Base-by-base conservation (phyloP, 2,113 vertebrate genomes). In the Stegostoma tigrinum region DNA sequence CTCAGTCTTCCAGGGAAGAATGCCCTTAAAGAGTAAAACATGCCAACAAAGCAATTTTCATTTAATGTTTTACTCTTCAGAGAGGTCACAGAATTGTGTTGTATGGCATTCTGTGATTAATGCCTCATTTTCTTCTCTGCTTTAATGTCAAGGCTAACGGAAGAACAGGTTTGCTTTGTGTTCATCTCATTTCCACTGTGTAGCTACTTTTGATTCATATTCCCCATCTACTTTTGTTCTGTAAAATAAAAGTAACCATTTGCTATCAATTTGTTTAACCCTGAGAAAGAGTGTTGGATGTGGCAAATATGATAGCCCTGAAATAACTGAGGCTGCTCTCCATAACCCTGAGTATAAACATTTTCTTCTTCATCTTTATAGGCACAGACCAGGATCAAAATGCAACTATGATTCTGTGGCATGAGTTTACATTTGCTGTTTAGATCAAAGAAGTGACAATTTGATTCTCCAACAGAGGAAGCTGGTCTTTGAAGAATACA, bases 91-190 rank as follows among this genome's bases (percentile, higher is more conserved):
- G 67, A 95, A 68, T 75, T 70, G 45, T 45, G 66, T 45, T 34
- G 48, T 3, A 12, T 52, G 10, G 45, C 70, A 48, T 95, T 95
- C 42, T 95, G 94, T 95, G 94, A 95, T 95, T 95, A 95, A 95
- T 95, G 94, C 42, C 70, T 95, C 68, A 72, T 95, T 72, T 75
- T 72, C 94, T 72, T 67, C 94, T 95, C 94, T 95, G 68, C 72
- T 95, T 67, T 95, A 72, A 72, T 95, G 94, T 52, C 94, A 95
- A 95, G 94, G 67, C 27, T 75, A 95, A 34, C 24, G 24, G 67
- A 48, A 95, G 94, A 95, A 52, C 94, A 95, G 52, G 67, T 15
- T 52, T 30, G 23, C 66, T 94, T 70, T 94, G 93, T 48, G 61
- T 23, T 48, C n/a, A 45, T 38, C 23, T 70, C 42, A 72, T 95